Base-by-base conservation (phyloP, 2,797 vertebrate genomes). In the Sus cebifrons region DNA sequence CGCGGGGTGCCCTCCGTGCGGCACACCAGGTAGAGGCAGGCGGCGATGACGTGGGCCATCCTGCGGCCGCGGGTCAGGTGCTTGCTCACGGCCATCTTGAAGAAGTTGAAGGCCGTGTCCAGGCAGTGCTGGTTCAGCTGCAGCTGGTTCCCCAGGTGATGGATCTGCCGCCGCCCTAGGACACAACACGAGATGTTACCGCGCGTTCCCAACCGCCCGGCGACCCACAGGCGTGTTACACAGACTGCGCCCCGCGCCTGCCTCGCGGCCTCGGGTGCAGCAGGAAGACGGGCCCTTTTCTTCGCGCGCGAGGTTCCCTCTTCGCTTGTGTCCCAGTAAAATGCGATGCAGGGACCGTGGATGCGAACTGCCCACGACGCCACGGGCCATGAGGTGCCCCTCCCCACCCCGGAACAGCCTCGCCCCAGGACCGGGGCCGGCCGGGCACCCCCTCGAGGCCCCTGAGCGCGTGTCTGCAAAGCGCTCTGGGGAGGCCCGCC, bases 41-140 rank as follows among this genome's bases (percentile, higher is more conserved):
- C 99, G 0, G 99, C 99, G 9, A 99, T 98, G 29, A 99, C 99
- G 0, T 99, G 99, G 3, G 98, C 89, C 84, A 99, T 98, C 98
- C 98, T 99, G 49, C 99, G 99, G 0, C 99, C 99, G 0, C 98
- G 98, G 0, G 99, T 99, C 82, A 99, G 98, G 44, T 99, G 99
- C 79, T 99, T 99, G 97, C 97, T 98, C 83, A 99, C 99, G 0
- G 99, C 99, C 99, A 99, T 99, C 99, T 99, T 99, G 99, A 99
- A 99, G 98, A 99, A 99, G 98, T 99, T 99, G 97, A 99, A 99
- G 92, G 99, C 99, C 0, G 99, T 99, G 98, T 99, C 99, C 98
- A 99, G 98, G 93, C 99, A 99, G 92, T 99, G 99, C 36, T 99
- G 98, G 98, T 99, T 99, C 98, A 99, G 99, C 97, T 99, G 99